Conservation (phyloP, 2,888 invertebrate species). For the Eucera pruinosa region DNA sequence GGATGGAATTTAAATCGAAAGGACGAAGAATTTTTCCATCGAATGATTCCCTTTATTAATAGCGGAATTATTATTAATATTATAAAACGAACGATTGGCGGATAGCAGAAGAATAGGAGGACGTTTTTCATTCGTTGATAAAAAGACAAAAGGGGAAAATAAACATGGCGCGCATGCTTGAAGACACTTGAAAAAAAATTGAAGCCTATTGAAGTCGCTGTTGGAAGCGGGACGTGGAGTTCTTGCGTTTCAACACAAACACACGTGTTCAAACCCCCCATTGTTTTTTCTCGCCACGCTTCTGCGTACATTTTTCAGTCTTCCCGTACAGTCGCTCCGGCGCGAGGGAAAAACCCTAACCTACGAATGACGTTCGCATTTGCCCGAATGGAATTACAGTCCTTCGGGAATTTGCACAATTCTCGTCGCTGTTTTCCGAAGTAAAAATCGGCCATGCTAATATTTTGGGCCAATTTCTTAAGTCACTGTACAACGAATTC, state of each 20-base stretch:
- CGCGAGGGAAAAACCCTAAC: conserved; percentile 29
- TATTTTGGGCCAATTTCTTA: no score
- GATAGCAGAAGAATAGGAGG: neutral
- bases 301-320: conserved; percentile 31
- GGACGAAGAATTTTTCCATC: no score
- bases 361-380: conserved; percentile 1
- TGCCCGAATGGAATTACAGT: no score
- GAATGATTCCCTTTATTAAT: no score
- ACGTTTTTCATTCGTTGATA: conserved; percentile 3
- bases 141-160: neutral
- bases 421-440: no score
- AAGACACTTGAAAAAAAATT: conserved; percentile 41
- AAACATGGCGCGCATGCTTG: conserved; percentile 40
- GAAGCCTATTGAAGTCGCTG: conserved; percentile 39
- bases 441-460: no score
- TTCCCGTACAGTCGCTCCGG: neutral
- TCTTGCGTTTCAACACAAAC: conserved; percentile 32
- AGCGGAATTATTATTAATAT: no score
- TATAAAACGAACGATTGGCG: neutral
- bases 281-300: conserved; percentile 24
- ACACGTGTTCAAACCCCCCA: conserved; percentile 25
- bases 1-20: conserved; percentile 21
- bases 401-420: no score
- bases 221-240: conserved; percentile 18
- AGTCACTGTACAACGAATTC: no score